Percentiles rank a stretch among this genome's conserved stretches.
Conservation (phyloP, 2,797 vertebrate genomes). For the Sebastes iracundus region DNA sequence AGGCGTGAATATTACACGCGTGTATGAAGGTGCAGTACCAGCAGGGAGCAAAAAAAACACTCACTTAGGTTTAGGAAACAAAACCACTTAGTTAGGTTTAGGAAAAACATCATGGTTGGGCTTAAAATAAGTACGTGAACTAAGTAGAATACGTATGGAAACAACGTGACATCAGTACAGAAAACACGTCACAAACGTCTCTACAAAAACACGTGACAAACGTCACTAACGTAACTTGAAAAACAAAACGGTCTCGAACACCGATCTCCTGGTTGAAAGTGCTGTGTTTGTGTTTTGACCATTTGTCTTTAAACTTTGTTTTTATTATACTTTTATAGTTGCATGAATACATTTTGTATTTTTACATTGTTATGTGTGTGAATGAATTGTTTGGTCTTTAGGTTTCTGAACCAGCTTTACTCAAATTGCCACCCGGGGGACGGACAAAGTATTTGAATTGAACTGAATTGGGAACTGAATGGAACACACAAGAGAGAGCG, state of each 20-base stretch:
- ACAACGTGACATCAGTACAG: too few species aligned
- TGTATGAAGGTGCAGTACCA: too few species aligned
- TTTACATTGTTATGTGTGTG: background rate
- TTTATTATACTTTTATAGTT: slow-evolving; percentile 10
- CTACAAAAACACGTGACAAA: background rate
- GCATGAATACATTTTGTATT: background rate
- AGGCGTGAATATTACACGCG: too few species aligned
- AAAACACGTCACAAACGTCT: too few species aligned
- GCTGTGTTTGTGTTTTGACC: background rate
- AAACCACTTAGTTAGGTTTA: too few species aligned
- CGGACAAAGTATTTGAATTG: slow-evolving; percentile 2
- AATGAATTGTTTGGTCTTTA: slow-evolving; percentile 1
- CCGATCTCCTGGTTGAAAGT: background rate
- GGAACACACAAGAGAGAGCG: background rate
- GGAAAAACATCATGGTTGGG: too few species aligned
- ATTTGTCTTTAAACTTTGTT: background rate
- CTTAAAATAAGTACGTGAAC: too few species aligned
- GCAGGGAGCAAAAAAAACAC: too few species aligned
- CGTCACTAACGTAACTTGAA: too few species aligned
- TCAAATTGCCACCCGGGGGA: slow-evolving; percentile 35
- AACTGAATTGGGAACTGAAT: slow-evolving; percentile 9
- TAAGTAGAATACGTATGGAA: too few species aligned
- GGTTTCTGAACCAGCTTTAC: slow-evolving; percentile 1
- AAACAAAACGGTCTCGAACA: background rate
- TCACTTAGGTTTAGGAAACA: too few species aligned